Evolutionary conservation across 2,888 invertebrate species (phyloP).

Genomic region (Tachystola acroxantha): DNA sequence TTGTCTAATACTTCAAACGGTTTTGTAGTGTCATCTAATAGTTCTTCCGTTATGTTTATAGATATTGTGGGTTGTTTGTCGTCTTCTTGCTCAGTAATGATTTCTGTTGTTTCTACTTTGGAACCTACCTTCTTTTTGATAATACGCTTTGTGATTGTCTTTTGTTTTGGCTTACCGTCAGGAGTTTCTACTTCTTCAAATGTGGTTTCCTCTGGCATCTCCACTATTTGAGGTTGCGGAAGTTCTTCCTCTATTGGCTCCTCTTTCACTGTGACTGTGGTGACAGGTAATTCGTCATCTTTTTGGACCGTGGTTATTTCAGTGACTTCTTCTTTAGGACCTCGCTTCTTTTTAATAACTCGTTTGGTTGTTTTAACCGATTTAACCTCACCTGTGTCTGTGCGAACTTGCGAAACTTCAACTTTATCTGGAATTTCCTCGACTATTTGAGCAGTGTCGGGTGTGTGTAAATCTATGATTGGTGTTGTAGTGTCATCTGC

Average conservation of each 20-base stretch:
- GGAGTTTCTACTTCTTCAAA: conserved; percentile 18
- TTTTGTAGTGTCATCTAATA: conserved; percentile 22
- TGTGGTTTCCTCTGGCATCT: conserved; percentile 29
- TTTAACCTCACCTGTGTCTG: conserved; percentile 16
- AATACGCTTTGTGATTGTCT: conserved; percentile 26
- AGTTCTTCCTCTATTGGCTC: conserved; percentile 28
- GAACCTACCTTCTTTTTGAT: conserved; percentile 30
- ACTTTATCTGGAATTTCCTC: conserved; percentile 29
- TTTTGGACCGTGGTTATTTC: conserved; percentile 33
- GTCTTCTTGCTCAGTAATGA: conserved; percentile 17
- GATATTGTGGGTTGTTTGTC: conserved; percentile 23
- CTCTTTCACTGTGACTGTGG: conserved; percentile 31
- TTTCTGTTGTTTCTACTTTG: conserved; percentile 26
- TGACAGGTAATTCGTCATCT: conserved; percentile 33
- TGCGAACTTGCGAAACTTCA: conserved; percentile 14
- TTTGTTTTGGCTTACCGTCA: conserved; percentile 33
- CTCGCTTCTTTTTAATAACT: conserved; percentile 42
- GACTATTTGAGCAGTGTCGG: conserved; percentile 26
- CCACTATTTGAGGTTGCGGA: conserved; percentile 16
- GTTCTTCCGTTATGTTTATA: conserved; percentile 21
- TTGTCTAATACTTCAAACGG: conserved; percentile 12
- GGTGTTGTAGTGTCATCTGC: conserved; percentile 18
- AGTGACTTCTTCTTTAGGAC: conserved; percentile 49
- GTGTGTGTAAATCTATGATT: conserved; percentile 7
- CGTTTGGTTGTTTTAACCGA: conserved; percentile 17